A percentile compares a stretch with the other conserved stretches of the same genome.
These are phyloP conservation scores for Campylorhamphus procurvoides DNA, from an alignment of 2,113 vertebrate species.

Conservation along the genomic window DNA sequence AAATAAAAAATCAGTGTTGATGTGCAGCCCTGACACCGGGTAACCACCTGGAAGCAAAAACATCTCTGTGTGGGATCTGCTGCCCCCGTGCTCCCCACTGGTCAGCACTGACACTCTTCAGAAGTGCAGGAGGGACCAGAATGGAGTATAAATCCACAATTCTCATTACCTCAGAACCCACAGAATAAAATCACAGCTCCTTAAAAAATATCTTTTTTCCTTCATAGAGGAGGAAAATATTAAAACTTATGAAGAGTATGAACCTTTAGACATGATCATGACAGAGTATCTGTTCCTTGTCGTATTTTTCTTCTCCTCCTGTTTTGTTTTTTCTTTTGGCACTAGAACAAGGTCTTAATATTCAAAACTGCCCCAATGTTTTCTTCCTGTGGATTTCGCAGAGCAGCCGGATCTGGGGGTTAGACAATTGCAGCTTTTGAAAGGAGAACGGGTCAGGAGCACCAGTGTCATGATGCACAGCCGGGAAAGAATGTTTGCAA, in stretches of 20 bases:
- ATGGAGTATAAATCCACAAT: neutral
- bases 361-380: slow-evolving; percentile 21
- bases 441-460: slow-evolving; percentile 4
- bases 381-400: slow-evolving; percentile 50
- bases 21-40: neutral
- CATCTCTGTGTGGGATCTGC: neutral
- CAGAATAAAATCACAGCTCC: neutral
- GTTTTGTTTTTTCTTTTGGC: neutral
- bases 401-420: neutral
- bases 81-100: rapidly evolving
- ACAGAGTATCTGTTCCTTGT: neutral
- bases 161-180: neutral
- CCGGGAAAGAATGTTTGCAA: slow-evolving; percentile 52
- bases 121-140: neutral
- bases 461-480: slow-evolving; percentile 44
- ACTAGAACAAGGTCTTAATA: neutral
- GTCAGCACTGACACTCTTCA: neutral
- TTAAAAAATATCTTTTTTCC: neutral
- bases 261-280: neutral
- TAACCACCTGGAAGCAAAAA: neutral
- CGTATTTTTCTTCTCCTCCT: neutral
- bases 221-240: neutral
- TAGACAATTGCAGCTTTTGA: slow-evolving; percentile 59
- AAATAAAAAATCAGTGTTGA: neutral
- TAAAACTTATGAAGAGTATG: neutral